Conservation (phyloP, 35 echinoderm and acorn worm species). For the Nesometra sesokonis region DNA sequence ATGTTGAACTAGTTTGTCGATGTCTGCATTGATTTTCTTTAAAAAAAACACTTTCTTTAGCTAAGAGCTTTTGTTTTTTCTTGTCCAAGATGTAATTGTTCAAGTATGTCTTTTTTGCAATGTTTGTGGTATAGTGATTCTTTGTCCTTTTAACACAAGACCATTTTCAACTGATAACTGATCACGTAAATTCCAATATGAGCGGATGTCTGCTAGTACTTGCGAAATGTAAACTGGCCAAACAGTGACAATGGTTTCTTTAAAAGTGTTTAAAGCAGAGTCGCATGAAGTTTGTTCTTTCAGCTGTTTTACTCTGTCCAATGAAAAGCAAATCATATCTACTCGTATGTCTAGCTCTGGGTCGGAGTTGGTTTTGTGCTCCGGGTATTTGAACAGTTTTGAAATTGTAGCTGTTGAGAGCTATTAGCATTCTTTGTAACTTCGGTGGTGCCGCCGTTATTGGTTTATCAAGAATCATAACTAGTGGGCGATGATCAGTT, state of each 20-base stretch:
- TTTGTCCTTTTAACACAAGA: no score
- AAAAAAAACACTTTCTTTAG: background rate
- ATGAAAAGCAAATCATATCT: slow-evolving; percentile 14
- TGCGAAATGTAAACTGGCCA: no score
- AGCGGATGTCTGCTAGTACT: no score
- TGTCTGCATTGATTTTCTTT: background rate
- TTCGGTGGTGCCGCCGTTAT: no score
- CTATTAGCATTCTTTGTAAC: slow-evolving; percentile 4
- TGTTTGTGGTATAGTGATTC: background rate
- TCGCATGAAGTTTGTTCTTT: no score
- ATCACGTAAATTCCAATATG: no score
- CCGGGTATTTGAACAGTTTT: no score
- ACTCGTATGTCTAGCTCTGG: no score
- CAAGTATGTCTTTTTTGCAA: background rate
- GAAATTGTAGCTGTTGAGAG: no score
- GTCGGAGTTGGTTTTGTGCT: background rate
- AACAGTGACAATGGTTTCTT: no score
- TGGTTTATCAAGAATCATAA: slow-evolving; percentile 4
- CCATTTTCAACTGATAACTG: no score
- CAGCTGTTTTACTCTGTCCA: no score
- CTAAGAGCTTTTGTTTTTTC: background rate
- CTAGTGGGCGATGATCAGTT: slow-evolving; percentile 23
- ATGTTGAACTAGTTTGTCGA: background rate
- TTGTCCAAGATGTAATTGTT: background rate
- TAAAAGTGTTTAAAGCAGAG: background rate